Base-by-base conservation (phyloP, 2,797 vertebrate species). In the Chloroceryle inda region DNA sequence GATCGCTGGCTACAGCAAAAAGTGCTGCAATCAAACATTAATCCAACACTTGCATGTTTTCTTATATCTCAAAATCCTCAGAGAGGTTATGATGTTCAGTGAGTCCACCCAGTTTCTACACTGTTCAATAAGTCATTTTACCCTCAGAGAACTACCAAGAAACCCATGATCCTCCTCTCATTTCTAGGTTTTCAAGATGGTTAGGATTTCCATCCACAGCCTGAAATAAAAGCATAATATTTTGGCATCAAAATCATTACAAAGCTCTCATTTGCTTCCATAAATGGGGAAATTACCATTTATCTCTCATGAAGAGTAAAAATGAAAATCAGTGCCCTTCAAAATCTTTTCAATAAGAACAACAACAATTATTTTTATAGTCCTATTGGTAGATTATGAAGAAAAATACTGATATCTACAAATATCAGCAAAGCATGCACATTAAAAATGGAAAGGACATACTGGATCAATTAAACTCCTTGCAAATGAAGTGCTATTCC, bases 391-490 rank as follows among this genome's bases (percentile, higher is more conserved):
- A 94, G 49, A 20, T 17, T 11, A 42, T 33, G 23, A 45, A 63
- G 27, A 33, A 79, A 85, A 85, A 80, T 33, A 42, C 3, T 4
- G 14, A 5, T 40, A 42, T 44, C n/a, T 81, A 38, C 66, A 93
- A 89, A 44, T 81, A 69, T 55, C 47, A 73, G 20, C 75, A 66
- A 84, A 84, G 9, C 18, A 11, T 23, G 40, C 16, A 74, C 21
- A 74, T 81, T 76, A 59, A 81, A 73, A 83, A 49, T 42, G 18
- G 44, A 78, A 94, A 69, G 40, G 37, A 66, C 11, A n/a, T 59
- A 85, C 14, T 38, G 52, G 49, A 92, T 84, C 40, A 66, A 42
- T 79, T 89, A 67, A 88, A 76, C 27, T 85, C 47, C 47, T 49
- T 71, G 31, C 22, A 86, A 84, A 86, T 58, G 18, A 81, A 88